phyloP scores from a whole-genome alignment of 2,113 vertebrate species.

The Peromyscus maniculatus region DNA sequence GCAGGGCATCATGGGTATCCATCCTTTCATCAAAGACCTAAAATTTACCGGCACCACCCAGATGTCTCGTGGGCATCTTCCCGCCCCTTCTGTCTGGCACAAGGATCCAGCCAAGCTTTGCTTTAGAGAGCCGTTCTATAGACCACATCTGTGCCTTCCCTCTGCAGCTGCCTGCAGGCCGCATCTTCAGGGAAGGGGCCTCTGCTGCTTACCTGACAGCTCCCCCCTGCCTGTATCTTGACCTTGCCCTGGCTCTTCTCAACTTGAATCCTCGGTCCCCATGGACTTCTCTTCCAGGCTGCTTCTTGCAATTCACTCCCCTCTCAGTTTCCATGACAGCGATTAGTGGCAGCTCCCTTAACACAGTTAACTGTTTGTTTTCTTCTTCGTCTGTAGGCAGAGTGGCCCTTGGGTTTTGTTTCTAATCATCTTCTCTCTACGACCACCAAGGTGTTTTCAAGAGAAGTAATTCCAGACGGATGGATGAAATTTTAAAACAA shows the following conservation, averaged over 20 bases:
- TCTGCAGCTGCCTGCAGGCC: neutral
- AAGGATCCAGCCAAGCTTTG: neutral
- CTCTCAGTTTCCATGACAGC: neutral
- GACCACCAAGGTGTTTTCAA: slow-evolving; percentile 92
- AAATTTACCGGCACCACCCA: slow-evolving; percentile 27
- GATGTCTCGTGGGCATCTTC: slow-evolving; percentile 3
- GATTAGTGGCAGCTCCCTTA: neutral
- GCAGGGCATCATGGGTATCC: slow-evolving; percentile 7
- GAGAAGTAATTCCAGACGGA: slow-evolving; percentile 94
- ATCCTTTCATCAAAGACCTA: slow-evolving; percentile 53
- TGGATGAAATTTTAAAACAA: slow-evolving; percentile 95
- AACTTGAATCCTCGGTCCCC: neutral
- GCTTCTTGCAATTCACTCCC: neutral
- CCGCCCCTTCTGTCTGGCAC: neutral
- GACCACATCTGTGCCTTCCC: neutral
- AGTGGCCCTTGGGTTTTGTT: neutral
- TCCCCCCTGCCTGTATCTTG: neutral
- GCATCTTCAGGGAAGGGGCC: neutral
- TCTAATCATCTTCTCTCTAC: neutral
- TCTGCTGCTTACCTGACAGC: neutral
- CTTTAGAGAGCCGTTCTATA: neutral
- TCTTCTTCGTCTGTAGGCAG: neutral
- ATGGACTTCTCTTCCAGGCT: neutral
- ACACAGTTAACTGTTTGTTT: neutral
- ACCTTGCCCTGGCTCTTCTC: neutral